Percentiles rank a stretch among this genome's conserved stretches.
Evolutionary conservation across 2,113 vertebrate species (phyloP).

Genomic region (Myrmecobius fasciatus): DNA sequence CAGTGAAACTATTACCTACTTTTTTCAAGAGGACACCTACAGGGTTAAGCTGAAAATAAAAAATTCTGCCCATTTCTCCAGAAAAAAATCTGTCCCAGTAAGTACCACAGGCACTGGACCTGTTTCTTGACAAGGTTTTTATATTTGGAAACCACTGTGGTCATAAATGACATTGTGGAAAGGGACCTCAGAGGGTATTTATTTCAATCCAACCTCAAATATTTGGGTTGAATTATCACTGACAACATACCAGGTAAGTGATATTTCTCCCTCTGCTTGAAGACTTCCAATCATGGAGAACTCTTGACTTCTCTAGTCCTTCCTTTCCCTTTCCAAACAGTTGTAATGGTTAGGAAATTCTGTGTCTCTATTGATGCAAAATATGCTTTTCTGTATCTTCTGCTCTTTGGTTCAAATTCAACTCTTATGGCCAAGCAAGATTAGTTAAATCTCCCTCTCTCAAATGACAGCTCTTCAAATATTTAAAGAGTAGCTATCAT

Average conservation of each 20-base stretch:
- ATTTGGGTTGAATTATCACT: neutral
- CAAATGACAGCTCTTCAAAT: neutral
- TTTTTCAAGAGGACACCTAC: neutral
- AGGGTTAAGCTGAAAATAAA: conserved; percentile 1
- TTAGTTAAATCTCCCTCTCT: neutral
- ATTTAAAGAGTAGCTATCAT: neutral
- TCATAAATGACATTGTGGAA: neutral
- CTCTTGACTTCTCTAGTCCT: neutral
- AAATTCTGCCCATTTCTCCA: neutral
- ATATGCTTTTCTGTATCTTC: neutral
- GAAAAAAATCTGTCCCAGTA: neutral
- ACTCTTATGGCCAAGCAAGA: neutral
- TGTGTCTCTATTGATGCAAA: neutral
- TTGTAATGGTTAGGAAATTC: neutral
- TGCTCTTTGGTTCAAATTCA: neutral
- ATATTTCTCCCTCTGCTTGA: neutral
- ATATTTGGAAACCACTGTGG: neutral
- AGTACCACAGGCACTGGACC: neutral
- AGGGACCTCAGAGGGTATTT: neutral
- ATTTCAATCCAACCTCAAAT: neutral
- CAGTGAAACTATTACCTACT: neutral
- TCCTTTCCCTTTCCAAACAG: neutral
- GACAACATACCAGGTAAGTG: neutral
- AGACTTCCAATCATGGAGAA: neutral
- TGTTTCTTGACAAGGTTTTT: neutral